Base-by-base conservation (phyloP, 2,113 vertebrate genomes). In the Corythoichthys haematopterus region DNA sequence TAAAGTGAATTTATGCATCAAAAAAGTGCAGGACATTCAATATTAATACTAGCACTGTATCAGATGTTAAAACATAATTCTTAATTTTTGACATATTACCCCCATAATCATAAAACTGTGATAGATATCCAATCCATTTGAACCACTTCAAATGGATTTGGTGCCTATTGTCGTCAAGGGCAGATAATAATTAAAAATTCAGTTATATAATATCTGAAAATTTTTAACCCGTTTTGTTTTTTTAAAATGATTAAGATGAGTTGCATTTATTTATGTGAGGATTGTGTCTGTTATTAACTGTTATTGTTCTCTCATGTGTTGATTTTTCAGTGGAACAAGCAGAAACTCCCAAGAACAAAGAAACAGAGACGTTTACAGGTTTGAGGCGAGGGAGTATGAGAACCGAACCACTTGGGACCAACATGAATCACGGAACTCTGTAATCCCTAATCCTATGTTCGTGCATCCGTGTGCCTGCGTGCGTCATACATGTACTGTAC, bases 351-450 rank as follows among this genome's bases (percentile, higher is more conserved):
- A 57, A 35, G 8, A 64, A 51, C 63, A 38, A 11, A 13, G 62
- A 5, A n/a, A 15, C 12, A 3, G 55, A 14, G 55, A 16, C 38
- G 20, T 52, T 20, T 65, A 15, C 48, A 65, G 35, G 47, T 38
- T 6, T 35, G 47, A 4, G 47, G 48, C 3, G 16, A 51, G 63
- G 15, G 47, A 7, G 35, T 46, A 33, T 62, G 40, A 62, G 46
- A 46, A 56, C 28, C 28, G 51, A 60, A 13, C 57, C 66, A n/a
- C 46, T 50, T 60, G 79, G 64, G 77, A 75, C 47, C 56, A 16
- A 52, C n/a, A 47, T 63, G 62, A 75, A 81, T 80, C 79, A 71
- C 65, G 71, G 57, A 65, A 70, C 71, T 68, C 59, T 69, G 56
- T 80, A 79, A 79, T 77, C 74, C 74, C 68, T 62, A 79, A 51